Evolutionary conservation across 1,140 invertebrate genomes (phyloP).

Genomic region (Vanessa tameamea): DNA sequence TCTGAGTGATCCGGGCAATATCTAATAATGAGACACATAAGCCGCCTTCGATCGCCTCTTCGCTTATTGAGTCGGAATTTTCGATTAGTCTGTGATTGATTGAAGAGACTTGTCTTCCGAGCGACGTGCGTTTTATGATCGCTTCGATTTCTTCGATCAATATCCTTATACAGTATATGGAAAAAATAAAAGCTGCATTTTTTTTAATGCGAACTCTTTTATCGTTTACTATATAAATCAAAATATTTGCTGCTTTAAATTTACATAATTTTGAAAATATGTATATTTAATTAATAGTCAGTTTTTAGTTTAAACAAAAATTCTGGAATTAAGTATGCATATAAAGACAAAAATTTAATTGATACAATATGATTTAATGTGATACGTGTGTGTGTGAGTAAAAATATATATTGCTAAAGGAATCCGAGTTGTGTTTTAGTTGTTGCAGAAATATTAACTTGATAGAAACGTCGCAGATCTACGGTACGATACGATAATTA

Average conservation of each 20-base stretch:
- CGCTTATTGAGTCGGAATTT: conserved; percentile 77
- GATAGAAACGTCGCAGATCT: conserved; percentile 31
- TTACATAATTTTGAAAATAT: too few relatives aligned
- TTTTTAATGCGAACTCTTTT: background rate
- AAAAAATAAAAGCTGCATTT: conserved; percentile 8
- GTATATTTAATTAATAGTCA: too few relatives aligned
- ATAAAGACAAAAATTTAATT: too few relatives aligned
- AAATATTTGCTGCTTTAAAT: too few relatives aligned
- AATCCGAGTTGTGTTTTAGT: conserved; percentile 6
- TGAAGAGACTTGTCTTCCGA: conserved; percentile 66
- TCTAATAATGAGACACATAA: conserved; percentile 75
- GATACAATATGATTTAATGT: too few relatives aligned
- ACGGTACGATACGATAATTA: conserved; percentile 17
- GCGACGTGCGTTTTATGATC: conserved; percentile 76
- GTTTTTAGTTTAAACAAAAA: too few relatives aligned
- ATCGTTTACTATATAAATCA: too few relatives aligned
- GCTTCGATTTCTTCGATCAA: conserved; percentile 62
- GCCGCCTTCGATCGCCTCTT: conserved; percentile 63
- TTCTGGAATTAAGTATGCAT: too few relatives aligned
- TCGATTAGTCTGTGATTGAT: conserved; percentile 79
- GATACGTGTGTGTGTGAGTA: too few relatives aligned
- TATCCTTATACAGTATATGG: conserved; percentile 29
- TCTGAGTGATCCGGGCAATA: conserved; percentile 56
- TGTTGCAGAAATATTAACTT: conserved; percentile 36
- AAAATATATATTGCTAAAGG: background rate